Evolutionary conservation across 2,113 vertebrate genomes (phyloP).

Genomic region (Merops nubicus): DNA sequence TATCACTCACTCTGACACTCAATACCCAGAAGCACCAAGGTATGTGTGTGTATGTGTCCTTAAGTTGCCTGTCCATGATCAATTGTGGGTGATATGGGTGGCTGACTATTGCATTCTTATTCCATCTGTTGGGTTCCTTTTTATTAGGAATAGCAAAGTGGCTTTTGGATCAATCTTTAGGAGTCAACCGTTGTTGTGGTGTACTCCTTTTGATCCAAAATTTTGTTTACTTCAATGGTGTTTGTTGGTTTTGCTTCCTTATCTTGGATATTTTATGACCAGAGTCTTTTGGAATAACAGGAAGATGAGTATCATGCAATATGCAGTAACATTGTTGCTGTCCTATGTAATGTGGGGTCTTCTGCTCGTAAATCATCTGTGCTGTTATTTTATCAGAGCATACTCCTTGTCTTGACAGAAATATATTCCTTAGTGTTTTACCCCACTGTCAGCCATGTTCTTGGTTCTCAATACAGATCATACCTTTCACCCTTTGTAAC

Average conservation of each 20-base stretch:
- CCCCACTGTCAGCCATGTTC: not conserved
- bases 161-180: not conserved
- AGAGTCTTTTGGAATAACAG: not conserved
- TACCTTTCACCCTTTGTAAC: not conserved
- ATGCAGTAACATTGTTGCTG: not conserved
- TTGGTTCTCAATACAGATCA: not conserved
- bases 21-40: not conserved
- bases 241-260: not conserved
- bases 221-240: not conserved
- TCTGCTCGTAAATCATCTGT: not conserved
- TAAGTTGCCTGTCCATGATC: not conserved
- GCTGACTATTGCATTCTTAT: not conserved
- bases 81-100: not conserved
- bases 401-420: not conserved
- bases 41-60: accelerated
- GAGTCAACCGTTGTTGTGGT: not conserved
- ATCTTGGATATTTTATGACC: not conserved
- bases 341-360: not conserved
- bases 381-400: not conserved
- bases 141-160: not conserved
- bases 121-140: not conserved
- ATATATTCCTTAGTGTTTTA: not conserved
- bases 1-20: not conserved
- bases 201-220: not conserved
- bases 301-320: not conserved